Evolutionary conservation across 2,797 vertebrate species (phyloP), one percentile per base, ranked within the genome.

Genomic region (Parauchenoglanis punctatus): DNA sequence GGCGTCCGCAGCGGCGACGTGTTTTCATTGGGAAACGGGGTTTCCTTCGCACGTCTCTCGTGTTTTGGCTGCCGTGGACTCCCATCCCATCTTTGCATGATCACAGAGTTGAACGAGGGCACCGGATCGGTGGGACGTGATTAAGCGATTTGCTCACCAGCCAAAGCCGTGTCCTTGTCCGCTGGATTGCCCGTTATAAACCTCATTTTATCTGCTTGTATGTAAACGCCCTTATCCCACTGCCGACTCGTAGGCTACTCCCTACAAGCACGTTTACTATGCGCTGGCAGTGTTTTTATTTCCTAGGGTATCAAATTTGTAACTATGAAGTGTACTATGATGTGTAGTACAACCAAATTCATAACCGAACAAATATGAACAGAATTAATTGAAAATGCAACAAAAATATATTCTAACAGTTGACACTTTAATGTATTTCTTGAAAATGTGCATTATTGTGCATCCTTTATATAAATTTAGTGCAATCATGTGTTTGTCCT

Each of bases 31-130:
- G 90, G 91, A 89, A 93, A 92, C 89, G 91, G 85, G 65, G 86
- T 92, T 91, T 93, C 89, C 91, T 89, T 90, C 87, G 80, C 63
- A 58, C 89, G 92, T 87, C 92, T 92, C 92, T 93, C 92, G 90
- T 95, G 94, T 94, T 94, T 94, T 93, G 92, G 91, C 92, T 91
- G 84, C 92, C 87, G 92, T 88, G 87, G 86, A 89, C 73, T 75
- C 83, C 90, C 87, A 23, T 84, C 88, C 83, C 11, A 81, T 89
- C 65, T 80, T 20, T 49, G 78, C 81, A 72, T 65, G 81, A 86
- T 77, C 85, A 78, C 75, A 61, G 86, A 82, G 89, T 88, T 90
- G 87, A 89, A 86, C 65, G 78, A 88, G 87, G 83, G 89, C 76
- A 90, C 40, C 65, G 46, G 76, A 83, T 80, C 87, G 46, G 56